Evolutionary conservation across 1,140 invertebrate genomes (phyloP), one percentile per base, ranked within the genome.

Genomic region (Helicoverpa zea): DNA sequence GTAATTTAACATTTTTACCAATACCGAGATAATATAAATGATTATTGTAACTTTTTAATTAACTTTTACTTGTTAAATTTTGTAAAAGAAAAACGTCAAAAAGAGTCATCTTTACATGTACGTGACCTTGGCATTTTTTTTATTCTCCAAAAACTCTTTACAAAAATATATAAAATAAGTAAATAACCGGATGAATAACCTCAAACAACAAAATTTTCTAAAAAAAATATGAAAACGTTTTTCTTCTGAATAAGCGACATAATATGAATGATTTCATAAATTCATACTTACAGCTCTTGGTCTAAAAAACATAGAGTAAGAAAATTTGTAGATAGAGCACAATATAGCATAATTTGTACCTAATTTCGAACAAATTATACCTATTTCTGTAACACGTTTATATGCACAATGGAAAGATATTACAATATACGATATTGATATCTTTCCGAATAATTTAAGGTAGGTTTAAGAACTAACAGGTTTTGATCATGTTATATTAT

Each of bases 361-460:
- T 58, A 47, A 52, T 23, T 63, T 43, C 43, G 35, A 76, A 51
- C n/a, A 35, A 61, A 75, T 14, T 61, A 18, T 75, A 61, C n/a
- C 16, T 51, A 63, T 43, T 59, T 76, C 58, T 51, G 13, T 51
- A 66, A 49, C 63, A 66, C 63, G 7, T 66, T 66, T 66, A 66
- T 66, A 66, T 74, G 59, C 73, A 76, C 56, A 76, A 76, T 76
- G 3, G 23, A 58, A 76, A 47, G 43, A 43, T 47, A 63, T 75
- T 61, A 11, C 47, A 12, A 63, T 76, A 73, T 56, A 35, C n/a
- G 51, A 76, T 76, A 76, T 76, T 76, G 51, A 51, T 76, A 18
- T 76, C 58, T 59, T 11, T 14, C 16, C 10, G 18, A 23, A 10
- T 70, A 43, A 59, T 30, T 30, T 11, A 13, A 59, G 14, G 43